A percentile compares a stretch with the other conserved stretches of the same genome.
Conservation (phyloP, 2,113 vertebrate genomes). For the Melozone crissalis region DNA sequence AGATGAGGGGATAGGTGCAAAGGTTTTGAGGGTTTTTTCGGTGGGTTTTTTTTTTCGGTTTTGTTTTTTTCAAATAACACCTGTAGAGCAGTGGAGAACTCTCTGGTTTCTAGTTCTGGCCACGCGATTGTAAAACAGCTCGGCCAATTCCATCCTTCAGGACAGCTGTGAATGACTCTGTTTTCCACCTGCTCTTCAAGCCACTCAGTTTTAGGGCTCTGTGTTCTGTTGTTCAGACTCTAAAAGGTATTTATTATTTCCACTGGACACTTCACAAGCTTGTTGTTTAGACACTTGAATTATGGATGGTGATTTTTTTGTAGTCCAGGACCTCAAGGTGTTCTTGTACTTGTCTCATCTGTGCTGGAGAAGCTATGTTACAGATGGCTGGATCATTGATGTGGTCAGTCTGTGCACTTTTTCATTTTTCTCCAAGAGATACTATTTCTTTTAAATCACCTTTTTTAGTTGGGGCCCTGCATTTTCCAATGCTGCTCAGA, state of each 20-base stretch:
- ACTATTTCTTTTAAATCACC: background rate
- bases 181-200: background rate
- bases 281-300: background rate
- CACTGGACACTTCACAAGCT: background rate
- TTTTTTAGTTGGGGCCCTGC: background rate
- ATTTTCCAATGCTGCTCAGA: background rate
- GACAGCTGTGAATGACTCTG: background rate
- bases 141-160: background rate
- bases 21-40: background rate
- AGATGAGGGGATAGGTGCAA: background rate
- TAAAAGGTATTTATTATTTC: background rate
- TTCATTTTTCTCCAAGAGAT: background rate
- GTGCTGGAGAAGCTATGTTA: background rate
- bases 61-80: background rate
- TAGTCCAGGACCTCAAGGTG: background rate
- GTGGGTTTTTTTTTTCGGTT: background rate
- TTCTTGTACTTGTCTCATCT: background rate
- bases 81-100: background rate
- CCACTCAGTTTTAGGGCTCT: background rate
- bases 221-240: background rate
- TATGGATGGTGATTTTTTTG: background rate
- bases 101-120: slow-evolving; percentile 15
- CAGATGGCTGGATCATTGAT: background rate
- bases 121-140: background rate
- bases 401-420: background rate